A percentile compares a stretch with the other conserved stretches of the same genome.
Conservation (phyloP, 1,140 invertebrate genomes). For the Brachionus sp. region DNA sequence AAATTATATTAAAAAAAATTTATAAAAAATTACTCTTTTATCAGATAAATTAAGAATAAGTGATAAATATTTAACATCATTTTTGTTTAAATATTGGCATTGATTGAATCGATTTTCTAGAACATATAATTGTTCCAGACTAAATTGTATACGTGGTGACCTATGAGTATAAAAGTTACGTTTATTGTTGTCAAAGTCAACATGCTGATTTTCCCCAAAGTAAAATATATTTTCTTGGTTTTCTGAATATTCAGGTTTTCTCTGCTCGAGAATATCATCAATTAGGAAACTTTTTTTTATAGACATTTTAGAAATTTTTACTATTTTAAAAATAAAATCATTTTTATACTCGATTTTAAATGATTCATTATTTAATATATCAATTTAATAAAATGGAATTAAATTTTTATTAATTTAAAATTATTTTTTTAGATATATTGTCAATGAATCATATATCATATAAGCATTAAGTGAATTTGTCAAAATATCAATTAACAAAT, state of each 20-base stretch:
- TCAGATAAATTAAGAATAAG: conserved; percentile 20
- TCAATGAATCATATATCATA: background rate
- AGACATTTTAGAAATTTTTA: background rate
- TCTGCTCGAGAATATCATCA: background rate
- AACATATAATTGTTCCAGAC: background rate
- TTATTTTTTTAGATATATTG: background rate
- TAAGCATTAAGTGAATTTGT: background rate
- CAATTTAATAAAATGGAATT: background rate
- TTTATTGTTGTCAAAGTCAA: background rate
- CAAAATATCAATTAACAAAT: background rate
- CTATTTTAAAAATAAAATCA: too few species aligned
- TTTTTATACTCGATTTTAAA: background rate
- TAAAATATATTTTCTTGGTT: background rate
- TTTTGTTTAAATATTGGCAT: conserved; percentile 27
- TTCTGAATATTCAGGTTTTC: background rate
- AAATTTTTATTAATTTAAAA: background rate
- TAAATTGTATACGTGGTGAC: conserved; percentile 17
- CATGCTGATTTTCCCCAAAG: background rate
- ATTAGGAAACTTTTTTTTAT: background rate
- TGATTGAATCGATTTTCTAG: conserved; percentile 31
- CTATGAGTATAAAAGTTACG: background rate
- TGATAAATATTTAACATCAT: conserved; percentile 27
- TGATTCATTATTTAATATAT: background rate
- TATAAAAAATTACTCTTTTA: conserved; percentile 11
- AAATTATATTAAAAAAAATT: background rate